These are phyloP conservation scores for Neoseiulus cucumeris DNA, from an alignment of 1,140 invertebrate genomes.

Conservation along the genomic window DNA sequence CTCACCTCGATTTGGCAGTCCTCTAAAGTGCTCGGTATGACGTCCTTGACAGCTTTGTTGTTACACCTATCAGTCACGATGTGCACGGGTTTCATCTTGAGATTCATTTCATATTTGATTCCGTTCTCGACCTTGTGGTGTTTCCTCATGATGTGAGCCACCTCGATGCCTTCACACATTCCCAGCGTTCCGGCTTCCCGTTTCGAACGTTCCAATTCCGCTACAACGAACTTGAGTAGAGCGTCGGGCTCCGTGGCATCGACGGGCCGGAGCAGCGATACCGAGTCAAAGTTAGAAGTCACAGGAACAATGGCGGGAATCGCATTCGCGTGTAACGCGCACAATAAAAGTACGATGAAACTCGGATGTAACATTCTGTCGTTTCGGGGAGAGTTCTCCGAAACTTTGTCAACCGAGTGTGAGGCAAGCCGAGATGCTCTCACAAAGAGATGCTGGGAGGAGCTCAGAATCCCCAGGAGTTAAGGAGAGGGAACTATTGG, in stretches of 20 bases:
- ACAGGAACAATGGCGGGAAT: too few species aligned
- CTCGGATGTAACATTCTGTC: too few species aligned
- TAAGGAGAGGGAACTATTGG: too few species aligned
- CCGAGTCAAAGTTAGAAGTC: neutral
- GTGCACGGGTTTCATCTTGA: neutral
- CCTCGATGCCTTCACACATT: conserved; percentile 1
- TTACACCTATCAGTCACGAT: conserved; percentile 5
- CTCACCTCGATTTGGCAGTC: conserved; percentile 6
- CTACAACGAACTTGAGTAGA: neutral
- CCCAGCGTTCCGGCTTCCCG: neutral
- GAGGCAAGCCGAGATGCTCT: too few species aligned
- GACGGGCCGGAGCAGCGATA: neutral
- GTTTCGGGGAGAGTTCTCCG: too few species aligned
- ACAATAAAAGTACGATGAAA: too few species aligned
- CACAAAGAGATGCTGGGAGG: too few species aligned
- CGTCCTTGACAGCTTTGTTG: neutral
- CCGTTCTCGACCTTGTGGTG: neutral
- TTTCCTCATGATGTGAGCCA: neutral
- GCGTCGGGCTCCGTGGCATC: neutral
- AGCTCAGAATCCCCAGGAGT: too few species aligned
- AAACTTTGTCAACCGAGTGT: too few species aligned
- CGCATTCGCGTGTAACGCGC: too few species aligned
- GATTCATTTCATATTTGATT: neutral
- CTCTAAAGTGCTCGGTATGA: neutral
- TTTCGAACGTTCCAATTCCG: neutral